Base-by-base conservation (phyloP, 1,140 invertebrate genomes). In the Galleria mellonella region DNA sequence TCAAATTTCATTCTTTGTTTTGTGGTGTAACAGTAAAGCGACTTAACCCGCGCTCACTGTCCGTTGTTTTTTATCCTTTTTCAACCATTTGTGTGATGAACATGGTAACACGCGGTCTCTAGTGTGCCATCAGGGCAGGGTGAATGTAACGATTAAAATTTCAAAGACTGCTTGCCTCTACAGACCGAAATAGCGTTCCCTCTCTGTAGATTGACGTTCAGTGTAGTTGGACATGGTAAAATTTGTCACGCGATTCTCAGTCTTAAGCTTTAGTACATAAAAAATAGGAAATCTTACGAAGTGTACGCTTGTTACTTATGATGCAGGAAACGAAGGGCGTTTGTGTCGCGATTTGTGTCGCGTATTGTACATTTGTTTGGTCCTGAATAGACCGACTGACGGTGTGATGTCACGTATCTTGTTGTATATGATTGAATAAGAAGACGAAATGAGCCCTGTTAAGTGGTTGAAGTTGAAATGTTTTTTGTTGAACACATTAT, bases 81-180 rank as follows among this genome's bases (percentile, higher is more conserved):
- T 17, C 48, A 15, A 17, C 35, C 43, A n/a, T 15, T 29, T 32
- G 8, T 29, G 43, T 57, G 55, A 63, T 44, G 56, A 59, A 63
- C 54, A 62, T 59, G 57, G 62, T 44, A 65, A 55, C 17, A 23
- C 55, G 48, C 52, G 53, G 56, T 59, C 65, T 64, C 66, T 51
- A 63, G 58, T 63, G 65, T 70, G 62, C 70, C 66, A 74, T 74
- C 61, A 62, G 63, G 62, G 46, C 63, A 68, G 73, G 70, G 79
- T 79, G 76, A 82, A 77, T 71, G 76, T 71, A 71, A 74, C 79
- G 59, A 81, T 83, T 79, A 82, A 83, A 83, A 77, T 81, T 83
- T 79, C 72, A 83, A 79, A 75, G 67, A 74, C 57, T 64, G 67
- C 58, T 64, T 62, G 60, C 72, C 59, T 67, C 54, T 56, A 54